phyloP scores from a whole-genome alignment of 1,140 invertebrate genomes.

The Heliconius hermathena region DNA sequence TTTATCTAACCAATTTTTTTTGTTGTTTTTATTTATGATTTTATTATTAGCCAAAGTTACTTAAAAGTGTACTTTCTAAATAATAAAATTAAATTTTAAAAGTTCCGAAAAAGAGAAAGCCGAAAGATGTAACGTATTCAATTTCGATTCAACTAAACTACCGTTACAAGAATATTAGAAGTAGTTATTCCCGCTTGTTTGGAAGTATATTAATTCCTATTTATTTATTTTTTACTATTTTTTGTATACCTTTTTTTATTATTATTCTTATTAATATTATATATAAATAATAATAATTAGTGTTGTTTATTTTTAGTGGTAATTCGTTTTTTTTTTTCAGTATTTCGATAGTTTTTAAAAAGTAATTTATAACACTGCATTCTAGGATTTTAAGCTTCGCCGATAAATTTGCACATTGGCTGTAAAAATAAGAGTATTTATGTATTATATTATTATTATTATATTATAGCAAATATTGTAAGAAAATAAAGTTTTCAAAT shows the following conservation, averaged over 20 bases:
- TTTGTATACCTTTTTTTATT: conserved; percentile 70
- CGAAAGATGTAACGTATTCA: background rate
- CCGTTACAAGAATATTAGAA: conserved; percentile 6
- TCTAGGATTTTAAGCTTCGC: conserved; percentile 62
- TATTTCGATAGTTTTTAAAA: conserved; percentile 58
- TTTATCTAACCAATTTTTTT: background rate
- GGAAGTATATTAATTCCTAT: conserved; percentile 76
- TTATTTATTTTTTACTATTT: conserved; percentile 75
- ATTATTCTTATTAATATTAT: conserved; percentile 11
- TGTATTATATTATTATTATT: conserved; percentile 44
- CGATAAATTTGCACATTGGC: conserved; percentile 70
- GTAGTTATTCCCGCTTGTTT: conserved; percentile 62
- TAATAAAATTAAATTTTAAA: background rate
- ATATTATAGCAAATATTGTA: conserved; percentile 49
- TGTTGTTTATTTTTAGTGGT: conserved; percentile 51
- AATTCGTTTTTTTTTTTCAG: conserved; percentile 61
- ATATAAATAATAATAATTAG: conserved; percentile 42
- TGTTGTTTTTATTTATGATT: conserved; percentile 14
- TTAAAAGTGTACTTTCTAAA: too few species aligned
- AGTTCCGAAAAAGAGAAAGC: background rate
- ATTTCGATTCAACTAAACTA: background rate
- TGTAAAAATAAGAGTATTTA: conserved; percentile 52
- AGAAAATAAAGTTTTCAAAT: conserved; percentile 45
- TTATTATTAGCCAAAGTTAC: background rate
- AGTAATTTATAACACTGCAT: conserved; percentile 55